These are phyloP conservation scores for Lampris incognitus DNA, from an alignment of 2,113 vertebrate genomes.

Conservation along the genomic window DNA sequence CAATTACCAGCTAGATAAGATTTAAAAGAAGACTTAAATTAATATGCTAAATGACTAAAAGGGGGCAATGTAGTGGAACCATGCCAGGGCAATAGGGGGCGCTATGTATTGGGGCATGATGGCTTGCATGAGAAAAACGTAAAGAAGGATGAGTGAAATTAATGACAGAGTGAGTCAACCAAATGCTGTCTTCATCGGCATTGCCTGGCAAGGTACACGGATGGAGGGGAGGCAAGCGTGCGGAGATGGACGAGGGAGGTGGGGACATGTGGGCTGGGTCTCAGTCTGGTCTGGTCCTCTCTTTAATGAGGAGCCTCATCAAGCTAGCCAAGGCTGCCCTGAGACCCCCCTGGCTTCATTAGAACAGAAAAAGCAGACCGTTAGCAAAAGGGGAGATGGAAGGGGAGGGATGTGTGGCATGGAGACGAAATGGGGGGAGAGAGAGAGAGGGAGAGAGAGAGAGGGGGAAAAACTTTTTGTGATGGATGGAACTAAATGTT, in stretches of 20 bases:
- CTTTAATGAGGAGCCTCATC: slow-evolving; percentile 82
- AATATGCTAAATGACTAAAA: too few species aligned
- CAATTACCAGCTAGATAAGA: too few species aligned
- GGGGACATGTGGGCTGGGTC: slow-evolving; percentile 25
- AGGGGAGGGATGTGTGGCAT: not conserved
- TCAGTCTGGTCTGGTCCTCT: slow-evolving; percentile 61
- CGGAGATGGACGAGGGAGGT: slow-evolving; percentile 42
- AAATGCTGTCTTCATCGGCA: too few species aligned
- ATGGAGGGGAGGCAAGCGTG: slow-evolving; percentile 5
- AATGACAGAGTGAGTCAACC: too few species aligned
- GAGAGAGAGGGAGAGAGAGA: slow-evolving; percentile 7
- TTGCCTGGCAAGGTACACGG: slow-evolving; percentile 5
- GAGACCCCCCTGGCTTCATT: slow-evolving; percentile 78
- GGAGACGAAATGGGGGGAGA: not conserved
- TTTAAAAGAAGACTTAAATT: too few species aligned
- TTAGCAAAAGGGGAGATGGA: slow-evolving; percentile 18
- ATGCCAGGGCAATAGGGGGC: too few species aligned
- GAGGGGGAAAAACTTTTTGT: slow-evolving; percentile 44
- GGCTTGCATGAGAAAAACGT: too few species aligned
- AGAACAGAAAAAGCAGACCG: slow-evolving; percentile 71
- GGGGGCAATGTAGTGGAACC: too few species aligned
- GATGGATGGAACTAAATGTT: slow-evolving; percentile 19
- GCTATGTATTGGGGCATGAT: too few species aligned
- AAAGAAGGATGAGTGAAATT: too few species aligned
- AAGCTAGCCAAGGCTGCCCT: slow-evolving; percentile 72